These are phyloP conservation scores for Odontocerum albicorne DNA, from an alignment of 2,888 invertebrate species.

Conservation along the genomic window DNA sequence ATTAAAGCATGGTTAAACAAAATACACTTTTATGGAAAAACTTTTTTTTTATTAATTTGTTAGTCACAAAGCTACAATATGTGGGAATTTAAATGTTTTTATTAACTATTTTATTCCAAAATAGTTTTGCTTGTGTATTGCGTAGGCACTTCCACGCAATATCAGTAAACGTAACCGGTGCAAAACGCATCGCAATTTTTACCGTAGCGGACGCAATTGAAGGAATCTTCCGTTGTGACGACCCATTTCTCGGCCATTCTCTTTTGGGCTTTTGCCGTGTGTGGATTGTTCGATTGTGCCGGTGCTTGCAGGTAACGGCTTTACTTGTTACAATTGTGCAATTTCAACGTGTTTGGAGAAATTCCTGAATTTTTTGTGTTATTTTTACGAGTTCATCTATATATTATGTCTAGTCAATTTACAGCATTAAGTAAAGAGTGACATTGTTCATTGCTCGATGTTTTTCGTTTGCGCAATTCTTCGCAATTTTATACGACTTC, in stretches of 20 bases:
- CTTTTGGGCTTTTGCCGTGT: constrained; percentile 69
- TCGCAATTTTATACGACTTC: too few species aligned
- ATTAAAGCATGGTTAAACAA: too few species aligned
- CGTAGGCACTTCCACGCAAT: too few species aligned
- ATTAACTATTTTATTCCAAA: too few species aligned
- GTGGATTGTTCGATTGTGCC: constrained; percentile 54
- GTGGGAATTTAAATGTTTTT: too few species aligned
- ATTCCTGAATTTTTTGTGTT: background rate
- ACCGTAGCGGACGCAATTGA: constrained; percentile 18
- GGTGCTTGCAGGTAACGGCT: constrained; percentile 57
- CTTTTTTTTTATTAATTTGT: too few species aligned
- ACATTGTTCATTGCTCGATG: too few species aligned
- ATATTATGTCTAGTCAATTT: constrained; percentile 40
- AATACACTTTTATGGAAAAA: too few species aligned
- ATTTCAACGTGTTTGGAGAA: constrained; percentile 3
- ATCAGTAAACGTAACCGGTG: constrained; percentile 21
- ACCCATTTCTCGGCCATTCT: constrained; percentile 66
- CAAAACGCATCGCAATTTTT: constrained; percentile 15
- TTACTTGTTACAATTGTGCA: constrained; percentile 17
- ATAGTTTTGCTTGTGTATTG: too few species aligned
- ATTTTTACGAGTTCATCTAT: constrained; percentile 35
- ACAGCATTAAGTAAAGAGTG: too few species aligned
- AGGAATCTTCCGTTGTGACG: constrained; percentile 41
- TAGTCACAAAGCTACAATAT: too few species aligned
- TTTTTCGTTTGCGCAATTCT: too few species aligned